These are phyloP conservation scores for Tachina grossa DNA, from an alignment of 2,888 invertebrate species.

Conservation along the genomic window DNA sequence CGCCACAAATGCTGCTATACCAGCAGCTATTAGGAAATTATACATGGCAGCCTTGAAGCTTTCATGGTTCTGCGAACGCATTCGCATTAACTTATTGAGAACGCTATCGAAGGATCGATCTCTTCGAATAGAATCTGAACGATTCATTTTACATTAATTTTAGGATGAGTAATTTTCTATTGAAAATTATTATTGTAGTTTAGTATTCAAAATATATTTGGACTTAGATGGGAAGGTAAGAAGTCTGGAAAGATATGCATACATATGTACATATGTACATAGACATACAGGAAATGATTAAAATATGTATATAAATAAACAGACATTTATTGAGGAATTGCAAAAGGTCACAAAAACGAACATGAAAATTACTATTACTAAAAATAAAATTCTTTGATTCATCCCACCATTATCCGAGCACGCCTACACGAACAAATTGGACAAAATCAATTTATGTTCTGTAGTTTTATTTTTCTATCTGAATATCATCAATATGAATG, in stretches of 20 bases:
- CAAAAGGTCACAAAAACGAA: too few relatives aligned
- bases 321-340: too few relatives aligned
- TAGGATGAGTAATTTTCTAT: not conserved
- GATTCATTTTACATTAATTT: constrained; percentile 76
- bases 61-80: constrained; percentile 81
- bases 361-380: too few relatives aligned
- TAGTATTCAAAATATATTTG: not conserved
- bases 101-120: constrained; percentile 82
- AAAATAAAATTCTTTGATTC: too few relatives aligned
- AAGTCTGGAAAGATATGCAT: constrained; percentile 1
- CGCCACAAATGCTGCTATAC: constrained; percentile 83
- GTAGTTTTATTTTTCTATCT: not conserved
- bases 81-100: constrained; percentile 79
- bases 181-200: not conserved
- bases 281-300: not conserved
- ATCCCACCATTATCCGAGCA: too few relatives aligned
- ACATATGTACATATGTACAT: not conserved
- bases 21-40: constrained; percentile 81
- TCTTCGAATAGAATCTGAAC: constrained; percentile 78
- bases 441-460: too few relatives aligned
- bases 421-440: too few relatives aligned
- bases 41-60: constrained; percentile 82
- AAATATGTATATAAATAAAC: too few relatives aligned
- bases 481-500: not conserved
- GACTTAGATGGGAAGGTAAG: not conserved